A percentile compares a stretch with the other conserved stretches of the same genome.
phyloP scores from a whole-genome alignment of 2,888 invertebrate species.

The Morpho achilles region DNA sequence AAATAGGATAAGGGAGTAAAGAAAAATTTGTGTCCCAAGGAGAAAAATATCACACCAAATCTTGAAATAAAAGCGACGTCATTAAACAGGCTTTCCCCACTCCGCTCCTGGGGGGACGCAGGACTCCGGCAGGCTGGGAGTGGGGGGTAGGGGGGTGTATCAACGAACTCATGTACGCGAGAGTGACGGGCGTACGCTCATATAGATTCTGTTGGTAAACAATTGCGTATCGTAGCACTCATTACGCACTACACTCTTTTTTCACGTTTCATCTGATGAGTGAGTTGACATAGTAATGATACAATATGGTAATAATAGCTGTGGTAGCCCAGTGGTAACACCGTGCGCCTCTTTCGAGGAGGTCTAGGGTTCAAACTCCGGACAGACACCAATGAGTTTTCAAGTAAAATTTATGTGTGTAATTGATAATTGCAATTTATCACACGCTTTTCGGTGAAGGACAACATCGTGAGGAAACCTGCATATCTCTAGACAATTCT shows the following conservation, averaged over 20 bases:
- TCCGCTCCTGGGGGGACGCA: constrained; percentile 55
- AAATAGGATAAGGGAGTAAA: not conserved
- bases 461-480: too few relatives aligned
- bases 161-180: constrained; percentile 69
- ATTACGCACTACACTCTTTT: constrained; percentile 5
- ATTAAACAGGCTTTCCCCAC: constrained; percentile 55
- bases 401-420: too few relatives aligned
- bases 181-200: constrained; percentile 64
- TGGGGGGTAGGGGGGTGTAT: constrained; percentile 50
- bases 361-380: too few relatives aligned
- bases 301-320: too few relatives aligned
- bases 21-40: constrained; percentile 25
- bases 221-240: constrained; percentile 44
- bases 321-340: too few relatives aligned
- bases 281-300: not conserved
- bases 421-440: too few relatives aligned
- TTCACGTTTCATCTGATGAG: not conserved
- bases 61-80: constrained; percentile 66
- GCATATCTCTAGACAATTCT: too few relatives aligned
- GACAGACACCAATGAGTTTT: too few relatives aligned
- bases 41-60: constrained; percentile 54
- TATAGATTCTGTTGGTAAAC: constrained; percentile 74
- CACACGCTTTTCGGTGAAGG: too few relatives aligned
- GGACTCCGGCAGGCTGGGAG: constrained; percentile 31
- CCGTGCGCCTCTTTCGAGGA: too few relatives aligned